Evolutionary conservation across 35 echinoderm and acorn worm species (phyloP), one percentile per base, ranked within the genome.

Genomic region (Apostichopus parvimensis): DNA sequence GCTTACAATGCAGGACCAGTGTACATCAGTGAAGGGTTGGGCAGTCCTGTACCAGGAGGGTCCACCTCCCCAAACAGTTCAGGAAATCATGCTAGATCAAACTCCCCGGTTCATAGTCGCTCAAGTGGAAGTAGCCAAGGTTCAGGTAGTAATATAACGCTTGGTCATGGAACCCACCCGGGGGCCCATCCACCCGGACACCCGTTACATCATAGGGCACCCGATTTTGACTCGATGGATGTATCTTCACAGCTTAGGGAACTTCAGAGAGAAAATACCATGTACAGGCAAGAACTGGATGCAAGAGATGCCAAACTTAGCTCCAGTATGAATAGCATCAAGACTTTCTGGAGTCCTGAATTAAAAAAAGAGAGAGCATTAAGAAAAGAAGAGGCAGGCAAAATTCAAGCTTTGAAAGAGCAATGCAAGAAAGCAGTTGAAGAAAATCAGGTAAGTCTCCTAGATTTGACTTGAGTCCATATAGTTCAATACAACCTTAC

Each of bases 281-380:
- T 82, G 62, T 85, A 93, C 15, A 92, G 91, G 58, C 95, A 99
- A 54, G 97, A 99, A 65, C 78, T 99, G 12, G 97, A 99, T 77
- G 90, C 93, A 59, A 96, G 92, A 70, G 97, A 99, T 79, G 87
- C 93, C 26, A 99, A 99, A 80, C 90, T 99, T 62, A 94, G 91
- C 78, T 99, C 97, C 15, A 96, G 95, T 81, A 99, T 99, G 97
- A 99, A 99, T 73, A 99, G 97, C 76, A 99, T 99, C 64, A 99
- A 99, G 80, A 99, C 97, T 66, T 99, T 99, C 75, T 99, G 97
- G 97, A 99, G 97, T 61, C 97, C 97, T 28, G 97, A 99, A 90
- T 71, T 99, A 78, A 99, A 99, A 77, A 99, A 99, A 77, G 97
- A 99, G 86, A 90, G 97, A 62, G 97, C 97, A 17, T 59, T 94